These are phyloP conservation scores for Equus quagga DNA, from an alignment of 2,113 vertebrate genomes.

Conservation along the genomic window DNA sequence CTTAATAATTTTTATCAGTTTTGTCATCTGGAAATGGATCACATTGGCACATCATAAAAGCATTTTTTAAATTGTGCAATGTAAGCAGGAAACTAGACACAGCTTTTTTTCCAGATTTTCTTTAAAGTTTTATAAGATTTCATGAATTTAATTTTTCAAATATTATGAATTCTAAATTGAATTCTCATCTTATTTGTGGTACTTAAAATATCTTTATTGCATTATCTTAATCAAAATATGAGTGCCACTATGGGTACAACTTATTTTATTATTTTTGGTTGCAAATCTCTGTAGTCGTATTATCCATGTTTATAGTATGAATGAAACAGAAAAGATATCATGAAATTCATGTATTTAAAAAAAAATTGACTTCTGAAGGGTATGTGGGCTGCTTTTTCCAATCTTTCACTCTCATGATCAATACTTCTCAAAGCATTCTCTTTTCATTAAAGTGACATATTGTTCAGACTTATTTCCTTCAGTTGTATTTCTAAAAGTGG, in stretches of 20 bases:
- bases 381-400: background rate
- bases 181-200: background rate
- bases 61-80: background rate
- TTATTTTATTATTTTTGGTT: background rate
- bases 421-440: background rate
- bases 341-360: background rate
- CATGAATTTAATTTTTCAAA: background rate
- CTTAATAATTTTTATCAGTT: background rate
- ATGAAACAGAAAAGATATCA: background rate
- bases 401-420: background rate
- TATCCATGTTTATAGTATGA: background rate
- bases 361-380: background rate
- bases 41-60: background rate
- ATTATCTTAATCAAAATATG: background rate
- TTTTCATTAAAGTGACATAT: background rate
- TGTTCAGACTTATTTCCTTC: background rate
- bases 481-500: background rate
- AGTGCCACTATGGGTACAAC: background rate
- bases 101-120: background rate
- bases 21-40: background rate
- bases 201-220: background rate
- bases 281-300: background rate
- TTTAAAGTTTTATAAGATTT: background rate
- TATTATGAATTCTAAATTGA: background rate
- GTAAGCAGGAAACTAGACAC: background rate